Conservation (phyloP, 1,140 invertebrate species). For the Brachionus rubens region DNA sequence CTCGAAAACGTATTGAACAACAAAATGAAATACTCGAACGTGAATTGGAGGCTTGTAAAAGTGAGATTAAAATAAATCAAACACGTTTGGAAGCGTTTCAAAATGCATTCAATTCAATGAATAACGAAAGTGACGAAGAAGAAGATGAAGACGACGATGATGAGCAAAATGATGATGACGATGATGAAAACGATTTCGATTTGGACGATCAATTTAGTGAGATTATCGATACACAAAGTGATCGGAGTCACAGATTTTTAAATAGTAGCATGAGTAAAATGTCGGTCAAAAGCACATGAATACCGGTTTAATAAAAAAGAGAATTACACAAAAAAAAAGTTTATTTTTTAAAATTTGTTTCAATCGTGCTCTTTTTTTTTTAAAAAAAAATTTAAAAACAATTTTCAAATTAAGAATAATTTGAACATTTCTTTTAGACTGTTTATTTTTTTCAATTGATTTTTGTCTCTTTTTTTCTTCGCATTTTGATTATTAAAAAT, state of each 20-base stretch:
- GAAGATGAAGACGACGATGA: slow-evolving; percentile 25
- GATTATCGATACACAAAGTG: background rate
- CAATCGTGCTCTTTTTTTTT: slow-evolving; percentile 1
- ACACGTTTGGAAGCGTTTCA: slow-evolving; percentile 18
- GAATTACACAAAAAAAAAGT: too few species aligned
- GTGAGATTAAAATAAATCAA: slow-evolving; percentile 12
- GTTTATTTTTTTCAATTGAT: too few species aligned
- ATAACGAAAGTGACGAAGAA: slow-evolving; percentile 27
- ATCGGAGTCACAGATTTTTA: background rate
- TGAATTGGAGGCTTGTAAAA: background rate
- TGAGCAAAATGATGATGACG: background rate
- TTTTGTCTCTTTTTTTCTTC: too few species aligned
- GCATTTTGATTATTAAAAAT: too few species aligned
- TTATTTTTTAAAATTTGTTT: too few species aligned
- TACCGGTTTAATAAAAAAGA: background rate
- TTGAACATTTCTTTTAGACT: too few species aligned
- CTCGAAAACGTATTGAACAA: background rate
- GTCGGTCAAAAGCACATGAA: slow-evolving; percentile 8
- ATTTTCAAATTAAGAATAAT: too few species aligned
- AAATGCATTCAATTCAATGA: slow-evolving; percentile 34
- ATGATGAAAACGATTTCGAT: background rate
- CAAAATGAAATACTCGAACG: slow-evolving; percentile 20
- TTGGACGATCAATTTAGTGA: background rate
- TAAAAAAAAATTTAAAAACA: too few species aligned
- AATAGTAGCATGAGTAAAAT: slow-evolving; percentile 25